Base-by-base conservation (phyloP, 2,797 vertebrate genomes). In the Crotalus adamanteus region DNA sequence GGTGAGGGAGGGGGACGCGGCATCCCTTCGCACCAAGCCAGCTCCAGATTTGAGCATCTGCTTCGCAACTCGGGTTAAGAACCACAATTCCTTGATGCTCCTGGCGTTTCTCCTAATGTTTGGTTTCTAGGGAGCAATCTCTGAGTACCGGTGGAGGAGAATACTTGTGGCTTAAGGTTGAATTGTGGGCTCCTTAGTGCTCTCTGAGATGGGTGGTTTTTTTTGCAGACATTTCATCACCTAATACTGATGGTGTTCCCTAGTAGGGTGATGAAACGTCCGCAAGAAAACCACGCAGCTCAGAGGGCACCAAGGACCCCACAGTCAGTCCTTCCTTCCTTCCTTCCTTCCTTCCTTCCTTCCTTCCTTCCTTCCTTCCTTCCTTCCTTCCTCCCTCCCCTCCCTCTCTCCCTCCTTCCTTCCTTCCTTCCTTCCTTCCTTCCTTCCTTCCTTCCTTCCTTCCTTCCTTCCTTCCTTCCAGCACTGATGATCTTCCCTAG, bases 61-160 rank as follows among this genome's bases (percentile, higher is more conserved):
- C 65, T 73, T 73, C n/a, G 2, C 18, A 42, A 11, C 7, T 8
- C 16, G 6, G 16, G 6, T 6, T 8, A 37, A 9, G 69, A 18
- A 7, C 37, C 6, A 8, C 69, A 1, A 73, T 8, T 73, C 6
- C 31, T 37, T 37, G 31, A 14, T 8, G 31, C 31, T 78, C 0
- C 1, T 20, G 6, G 18, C 3, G 1, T 18, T 9, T 37, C 6
- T 9, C 2, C 16, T 37, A 8, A 18, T 0, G n/a, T 73, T 20
- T 37, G 3, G 69, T 73, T 31, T 69, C 65, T 31, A 2, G n/a
- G 65, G n/a, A 8, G 65, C 2, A 73, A 37, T 14, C 65, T 65
- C 63, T 65, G 16, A 69, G n/a, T 16, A 69, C 0, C 63, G 5
- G 14, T 16, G 63, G 63, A 31, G 63, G 63, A 69, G 63, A 31